Percentiles rank a stretch among this genome's conserved stretches.
Conservation (phyloP, 2,797 vertebrate genomes). For the Peromyscus eremicus region DNA sequence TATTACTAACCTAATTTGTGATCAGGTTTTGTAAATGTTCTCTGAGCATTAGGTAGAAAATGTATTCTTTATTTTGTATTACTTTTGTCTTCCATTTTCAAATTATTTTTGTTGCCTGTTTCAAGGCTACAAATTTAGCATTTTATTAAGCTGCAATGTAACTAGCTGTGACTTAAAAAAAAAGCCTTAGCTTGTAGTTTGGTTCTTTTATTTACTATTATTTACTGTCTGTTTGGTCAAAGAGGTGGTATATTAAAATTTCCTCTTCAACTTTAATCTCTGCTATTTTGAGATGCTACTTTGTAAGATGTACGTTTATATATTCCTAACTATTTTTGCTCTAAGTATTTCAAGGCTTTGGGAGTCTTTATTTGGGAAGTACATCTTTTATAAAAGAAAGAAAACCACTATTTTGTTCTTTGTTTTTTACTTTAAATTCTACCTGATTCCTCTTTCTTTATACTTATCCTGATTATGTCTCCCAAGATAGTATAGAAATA, state of each 20-base stretch:
- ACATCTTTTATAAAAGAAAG: not conserved
- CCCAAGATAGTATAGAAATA: not conserved
- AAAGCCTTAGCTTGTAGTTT: slow-evolving; percentile 51
- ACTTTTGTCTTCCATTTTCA: slow-evolving; percentile 60
- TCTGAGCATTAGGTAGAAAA: slow-evolving; percentile 55
- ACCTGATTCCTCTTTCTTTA: slow-evolving; percentile 2
- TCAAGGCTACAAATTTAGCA: slow-evolving; percentile 28
- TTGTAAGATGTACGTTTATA: slow-evolving; percentile 9
- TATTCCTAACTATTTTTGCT: not conserved
- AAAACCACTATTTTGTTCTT: not conserved
- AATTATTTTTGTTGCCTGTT: slow-evolving; percentile 56
- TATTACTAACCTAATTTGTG: slow-evolving; percentile 70
- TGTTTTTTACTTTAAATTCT: slow-evolving; percentile 54
- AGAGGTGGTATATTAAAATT: slow-evolving; percentile 25
- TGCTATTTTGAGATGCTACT: slow-evolving; percentile 5
- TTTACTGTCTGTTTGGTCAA: slow-evolving; percentile 22
- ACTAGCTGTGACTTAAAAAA: slow-evolving; percentile 50
- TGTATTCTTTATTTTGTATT: slow-evolving; percentile 35
- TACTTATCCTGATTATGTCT: slow-evolving; percentile 30
- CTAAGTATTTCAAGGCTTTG: slow-evolving; percentile 53
- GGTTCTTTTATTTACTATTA: slow-evolving; percentile 60
- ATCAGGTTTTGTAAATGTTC: slow-evolving; percentile 68
- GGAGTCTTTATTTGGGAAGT: not conserved
- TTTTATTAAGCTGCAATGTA: slow-evolving; percentile 8
- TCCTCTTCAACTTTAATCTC: slow-evolving; percentile 3